Evolutionary conservation across 64 coral and sea anemone species (phyloP).

Genomic region (Acropora tenuis): DNA sequence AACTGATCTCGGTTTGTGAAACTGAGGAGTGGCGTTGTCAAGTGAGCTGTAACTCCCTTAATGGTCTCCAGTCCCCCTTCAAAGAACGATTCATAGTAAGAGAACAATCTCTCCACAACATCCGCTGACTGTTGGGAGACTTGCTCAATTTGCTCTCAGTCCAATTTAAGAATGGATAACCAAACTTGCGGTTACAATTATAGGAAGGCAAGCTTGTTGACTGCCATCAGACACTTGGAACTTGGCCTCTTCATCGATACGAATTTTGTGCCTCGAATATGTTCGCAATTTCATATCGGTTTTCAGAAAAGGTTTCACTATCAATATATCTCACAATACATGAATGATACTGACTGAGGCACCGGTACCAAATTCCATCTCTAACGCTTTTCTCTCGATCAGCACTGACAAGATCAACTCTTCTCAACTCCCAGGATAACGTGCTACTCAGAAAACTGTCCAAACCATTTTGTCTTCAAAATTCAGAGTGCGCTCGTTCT

Average conservation of each 20-base stretch:
- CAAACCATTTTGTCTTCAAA: neutral
- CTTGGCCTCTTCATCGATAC: too few relatives aligned
- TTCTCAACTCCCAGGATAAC: neutral
- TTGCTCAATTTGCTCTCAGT: constrained; percentile 20
- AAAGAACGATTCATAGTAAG: constrained; percentile 4
- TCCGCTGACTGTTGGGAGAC: neutral
- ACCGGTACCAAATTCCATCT: too few relatives aligned
- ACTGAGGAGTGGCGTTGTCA: constrained; percentile 1
- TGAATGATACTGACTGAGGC: too few relatives aligned
- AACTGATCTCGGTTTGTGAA: constrained; percentile 15
- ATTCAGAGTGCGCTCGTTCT: too few relatives aligned
- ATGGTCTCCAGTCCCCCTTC: constrained; percentile 37
- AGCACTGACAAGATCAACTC: neutral
- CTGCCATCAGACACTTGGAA: too few relatives aligned
- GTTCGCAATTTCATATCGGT: too few relatives aligned
- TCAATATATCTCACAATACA: too few relatives aligned
- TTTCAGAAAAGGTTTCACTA: too few relatives aligned
- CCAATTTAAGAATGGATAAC: constrained; percentile 9
- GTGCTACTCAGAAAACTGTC: neutral
- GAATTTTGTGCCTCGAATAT: too few relatives aligned
- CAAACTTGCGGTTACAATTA: neutral
- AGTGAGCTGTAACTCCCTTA: neutral
- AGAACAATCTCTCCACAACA: neutral
- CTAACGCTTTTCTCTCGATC: neutral
- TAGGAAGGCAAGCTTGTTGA: too few relatives aligned